Evolutionary conservation across 2,797 vertebrate genomes (phyloP).

Genomic region (Cygnus olor): DNA sequence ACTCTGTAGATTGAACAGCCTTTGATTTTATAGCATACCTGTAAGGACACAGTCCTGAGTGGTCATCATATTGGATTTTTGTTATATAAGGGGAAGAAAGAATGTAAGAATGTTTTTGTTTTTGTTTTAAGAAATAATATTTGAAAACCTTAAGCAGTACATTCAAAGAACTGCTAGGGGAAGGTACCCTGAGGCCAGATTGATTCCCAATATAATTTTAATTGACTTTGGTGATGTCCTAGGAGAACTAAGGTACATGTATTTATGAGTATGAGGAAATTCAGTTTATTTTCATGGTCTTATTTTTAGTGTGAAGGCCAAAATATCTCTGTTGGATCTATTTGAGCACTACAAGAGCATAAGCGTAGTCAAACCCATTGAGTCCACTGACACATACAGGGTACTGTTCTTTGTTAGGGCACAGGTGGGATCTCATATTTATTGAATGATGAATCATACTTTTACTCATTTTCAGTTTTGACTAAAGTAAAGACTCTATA

Average conservation of each 20-base stretch:
- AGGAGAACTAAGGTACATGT: background rate
- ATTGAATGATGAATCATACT: slow-evolving; percentile 4
- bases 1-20: background rate
- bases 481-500: background rate
- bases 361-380: background rate
- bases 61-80: background rate
- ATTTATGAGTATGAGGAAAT: background rate
- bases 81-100: background rate
- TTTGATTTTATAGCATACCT: background rate
- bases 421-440: background rate
- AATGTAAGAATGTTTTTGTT: background rate
- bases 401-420: background rate
- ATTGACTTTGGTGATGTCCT: background rate
- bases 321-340: background rate
- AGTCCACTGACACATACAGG: background rate
- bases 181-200: background rate
- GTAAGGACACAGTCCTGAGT: background rate
- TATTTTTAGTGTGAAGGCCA: background rate
- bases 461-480: background rate
- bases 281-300: background rate
- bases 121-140: background rate
- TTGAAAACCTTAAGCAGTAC: background rate
- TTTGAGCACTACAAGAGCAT: background rate
- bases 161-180: background rate
- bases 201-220: background rate